These are phyloP conservation scores for Myathropa florea DNA, from an alignment of 2,888 invertebrate genomes.

Conservation along the genomic window DNA sequence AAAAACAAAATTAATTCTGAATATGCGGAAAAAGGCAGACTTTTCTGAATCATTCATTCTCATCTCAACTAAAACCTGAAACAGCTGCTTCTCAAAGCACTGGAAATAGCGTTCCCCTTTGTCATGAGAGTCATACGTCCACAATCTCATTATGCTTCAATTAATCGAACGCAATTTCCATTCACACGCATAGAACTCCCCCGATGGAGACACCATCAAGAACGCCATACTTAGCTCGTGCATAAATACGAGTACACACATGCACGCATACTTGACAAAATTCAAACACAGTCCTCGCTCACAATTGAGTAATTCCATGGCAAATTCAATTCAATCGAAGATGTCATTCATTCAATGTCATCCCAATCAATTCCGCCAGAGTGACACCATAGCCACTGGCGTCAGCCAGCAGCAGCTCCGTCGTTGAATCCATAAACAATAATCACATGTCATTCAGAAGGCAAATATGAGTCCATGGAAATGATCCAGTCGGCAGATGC, in stretches of 20 bases:
- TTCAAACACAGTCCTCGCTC: slow-evolving; percentile 29
- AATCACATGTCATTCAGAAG: slow-evolving; percentile 63
- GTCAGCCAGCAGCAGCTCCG: background rate
- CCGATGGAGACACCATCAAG: background rate
- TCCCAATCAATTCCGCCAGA: slow-evolving; percentile 51
- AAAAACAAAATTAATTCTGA: too few species aligned
- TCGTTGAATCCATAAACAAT: slow-evolving; percentile 45
- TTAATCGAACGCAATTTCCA: background rate
- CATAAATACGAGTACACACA: background rate
- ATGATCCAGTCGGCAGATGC: background rate
- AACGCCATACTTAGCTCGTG: too few species aligned
- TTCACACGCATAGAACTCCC: background rate
- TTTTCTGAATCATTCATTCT: too few species aligned
- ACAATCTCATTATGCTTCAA: background rate
- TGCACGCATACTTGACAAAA: background rate
- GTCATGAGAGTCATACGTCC: background rate
- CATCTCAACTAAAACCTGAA: too few species aligned
- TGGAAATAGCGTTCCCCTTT: too few species aligned
- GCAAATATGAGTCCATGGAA: slow-evolving; percentile 32
- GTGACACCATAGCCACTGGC: slow-evolving; percentile 3
- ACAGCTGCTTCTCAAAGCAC: too few species aligned
- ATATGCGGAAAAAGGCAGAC: too few species aligned
- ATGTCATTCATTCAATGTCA: slow-evolving; percentile 55
- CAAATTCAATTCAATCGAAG: slow-evolving; percentile 48
- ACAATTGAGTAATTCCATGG: slow-evolving; percentile 56